Evolutionary conservation across 2,888 invertebrate genomes (phyloP), one percentile per base, ranked within the genome.

Genomic region (Tanytarsus gracilentus): DNA sequence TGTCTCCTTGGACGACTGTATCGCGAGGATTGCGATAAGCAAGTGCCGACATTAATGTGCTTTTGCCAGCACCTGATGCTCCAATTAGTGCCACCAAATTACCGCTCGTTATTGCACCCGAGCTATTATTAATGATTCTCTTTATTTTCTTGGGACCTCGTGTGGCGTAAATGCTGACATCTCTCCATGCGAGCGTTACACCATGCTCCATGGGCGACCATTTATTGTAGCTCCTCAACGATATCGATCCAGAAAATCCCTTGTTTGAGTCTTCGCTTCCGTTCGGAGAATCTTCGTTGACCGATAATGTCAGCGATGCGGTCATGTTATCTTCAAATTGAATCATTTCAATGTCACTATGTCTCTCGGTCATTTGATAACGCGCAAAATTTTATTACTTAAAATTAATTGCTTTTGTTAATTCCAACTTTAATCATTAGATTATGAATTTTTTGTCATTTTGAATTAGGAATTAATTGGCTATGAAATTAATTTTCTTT

Each of bases 11-110:
- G 2, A 85, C 80, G 14, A 83, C 74, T 3, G 85, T 79, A 4
- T 82, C 84, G 63, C 89, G 80, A 69, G 84, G 78, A 67, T 79
- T 83, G 69, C 91, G 79, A 70, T 85, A 81, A 11, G 90, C 91
- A 62, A 95, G 73, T 18, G 88, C 85, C 58, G 86, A 81, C 87
- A 94, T 87, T 52, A 94, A 73, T 0, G 93, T 91, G 62, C 88
- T 91, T 76, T 94, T 94, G 1, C 94, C 94, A 11, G 91, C 87
- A 11, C 94, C 94, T 72, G 88, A 86, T 63, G 88, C 83, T 62
- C 91, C 91, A 83, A 92, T 86, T 62, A 92, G 74, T 0, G 91
- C 91, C 63, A 88, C 86, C 65, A 92, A 75, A 64, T 84, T 84
- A 6, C 91, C 91, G 7, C 89, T 84, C 67, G 84, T 84, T 4